Conservation (phyloP, 2,113 vertebrate species). For the Naja naja region DNA sequence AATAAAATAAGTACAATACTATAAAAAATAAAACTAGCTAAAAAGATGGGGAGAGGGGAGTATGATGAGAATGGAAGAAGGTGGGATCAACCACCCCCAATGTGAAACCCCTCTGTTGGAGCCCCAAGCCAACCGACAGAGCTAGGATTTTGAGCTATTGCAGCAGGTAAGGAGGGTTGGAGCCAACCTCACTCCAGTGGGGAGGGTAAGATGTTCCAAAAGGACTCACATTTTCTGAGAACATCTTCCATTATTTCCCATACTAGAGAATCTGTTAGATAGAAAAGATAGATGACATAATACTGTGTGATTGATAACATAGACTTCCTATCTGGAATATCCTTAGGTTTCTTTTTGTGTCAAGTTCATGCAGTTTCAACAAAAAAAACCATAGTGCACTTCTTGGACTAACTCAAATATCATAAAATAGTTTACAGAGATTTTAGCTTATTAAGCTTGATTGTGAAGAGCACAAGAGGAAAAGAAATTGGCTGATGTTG, state of each 20-base stretch:
- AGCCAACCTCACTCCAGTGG: not conserved
- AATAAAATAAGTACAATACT: not conserved
- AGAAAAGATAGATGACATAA: not conserved
- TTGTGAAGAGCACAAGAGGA: not conserved
- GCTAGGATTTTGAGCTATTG: not conserved
- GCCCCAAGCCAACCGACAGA: not conserved
- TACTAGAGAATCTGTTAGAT: not conserved
- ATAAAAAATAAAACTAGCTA: not conserved
- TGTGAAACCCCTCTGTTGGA: not conserved
- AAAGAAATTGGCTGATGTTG: not conserved
- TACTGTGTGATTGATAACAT: not conserved
- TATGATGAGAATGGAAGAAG: not conserved
- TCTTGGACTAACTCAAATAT: not conserved
- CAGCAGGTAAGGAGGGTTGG: not conserved
- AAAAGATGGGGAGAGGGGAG: not conserved
- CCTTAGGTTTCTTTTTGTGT: not conserved
- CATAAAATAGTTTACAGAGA: not conserved
- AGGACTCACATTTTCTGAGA: not conserved
- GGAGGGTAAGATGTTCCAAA: not conserved
- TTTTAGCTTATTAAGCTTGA: not conserved
- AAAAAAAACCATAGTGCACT: not conserved
- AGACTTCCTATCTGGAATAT: not conserved
- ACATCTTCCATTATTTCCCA: not conserved
- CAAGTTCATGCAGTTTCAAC: not conserved
- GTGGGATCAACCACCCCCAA: not conserved